Percentiles rank a stretch among this genome's conserved stretches.
These are phyloP conservation scores for Otocyon megalotis DNA, from an alignment of 2,113 vertebrate species.

Conservation along the genomic window DNA sequence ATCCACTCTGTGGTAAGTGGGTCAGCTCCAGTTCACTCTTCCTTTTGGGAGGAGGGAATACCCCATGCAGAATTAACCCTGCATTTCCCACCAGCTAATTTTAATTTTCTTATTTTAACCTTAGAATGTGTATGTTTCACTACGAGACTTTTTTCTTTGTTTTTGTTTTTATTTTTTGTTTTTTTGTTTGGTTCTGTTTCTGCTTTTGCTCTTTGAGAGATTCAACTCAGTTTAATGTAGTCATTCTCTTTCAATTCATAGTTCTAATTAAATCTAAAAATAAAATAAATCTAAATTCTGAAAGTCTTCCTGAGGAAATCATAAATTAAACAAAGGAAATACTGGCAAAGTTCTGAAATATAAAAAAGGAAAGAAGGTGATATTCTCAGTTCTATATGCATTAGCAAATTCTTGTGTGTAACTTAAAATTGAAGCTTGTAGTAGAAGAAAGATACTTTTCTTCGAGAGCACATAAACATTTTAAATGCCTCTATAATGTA, in stretches of 20 bases:
- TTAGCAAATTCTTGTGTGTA: neutral
- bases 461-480: neutral
- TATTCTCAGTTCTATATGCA: neutral
- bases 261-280: neutral
- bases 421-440: neutral
- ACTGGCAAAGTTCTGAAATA: neutral
- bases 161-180: neutral
- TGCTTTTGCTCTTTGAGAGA: neutral
- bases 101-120: neutral
- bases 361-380: neutral
- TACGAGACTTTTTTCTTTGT: neutral
- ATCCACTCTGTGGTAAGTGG: constrained; percentile 46
- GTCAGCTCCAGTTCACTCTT: neutral
- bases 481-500: neutral
- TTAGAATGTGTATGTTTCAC: neutral
- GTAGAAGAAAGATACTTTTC: neutral
- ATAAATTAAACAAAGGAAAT: neutral
- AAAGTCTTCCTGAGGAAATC: neutral
- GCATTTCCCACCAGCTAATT: neutral
- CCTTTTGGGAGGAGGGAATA: constrained; percentile 27
- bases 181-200: neutral
- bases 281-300: neutral
- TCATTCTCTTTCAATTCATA: neutral
- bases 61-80: neutral
- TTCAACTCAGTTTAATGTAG: neutral